Conservation (phyloP, 2,113 vertebrate species). For the Redunca redunca region DNA sequence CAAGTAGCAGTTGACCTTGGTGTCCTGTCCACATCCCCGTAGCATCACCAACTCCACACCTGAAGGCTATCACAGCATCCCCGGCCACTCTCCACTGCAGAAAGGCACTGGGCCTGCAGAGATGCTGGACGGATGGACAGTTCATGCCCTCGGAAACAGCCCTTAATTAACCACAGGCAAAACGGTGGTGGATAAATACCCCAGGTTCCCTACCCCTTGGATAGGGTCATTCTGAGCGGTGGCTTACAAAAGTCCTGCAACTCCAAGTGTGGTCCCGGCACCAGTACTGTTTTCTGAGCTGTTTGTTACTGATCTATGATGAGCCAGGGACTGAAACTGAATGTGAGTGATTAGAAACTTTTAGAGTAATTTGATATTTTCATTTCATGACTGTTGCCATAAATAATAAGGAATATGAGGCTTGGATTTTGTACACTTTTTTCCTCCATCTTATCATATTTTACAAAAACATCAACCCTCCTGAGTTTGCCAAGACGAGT, state of each 20-base stretch:
- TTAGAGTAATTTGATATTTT: neutral
- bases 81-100: rapidly evolving
- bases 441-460: neutral
- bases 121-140: neutral
- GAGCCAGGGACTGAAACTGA: too few relatives aligned
- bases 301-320: rapidly evolving
- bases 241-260: neutral
- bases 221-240: neutral
- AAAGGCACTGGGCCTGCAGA: rapidly evolving
- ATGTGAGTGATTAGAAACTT: neutral
- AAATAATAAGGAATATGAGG: neutral
- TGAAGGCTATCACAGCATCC: too few relatives aligned
- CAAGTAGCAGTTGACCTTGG: neutral
- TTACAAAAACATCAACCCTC: neutral
- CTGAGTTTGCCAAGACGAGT: neutral
- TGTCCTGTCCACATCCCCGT: rapidly evolving
- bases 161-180: rapidly evolving
- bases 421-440: neutral
- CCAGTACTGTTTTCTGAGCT: rapidly evolving
- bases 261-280: rapidly evolving
- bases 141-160: rapidly evolving
- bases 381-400: neutral
- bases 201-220: rapidly evolving
- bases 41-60: rapidly evolving
- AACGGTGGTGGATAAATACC: rapidly evolving